Conservation (phyloP, 2,888 invertebrate species). For the Physocephala rufipes region DNA sequence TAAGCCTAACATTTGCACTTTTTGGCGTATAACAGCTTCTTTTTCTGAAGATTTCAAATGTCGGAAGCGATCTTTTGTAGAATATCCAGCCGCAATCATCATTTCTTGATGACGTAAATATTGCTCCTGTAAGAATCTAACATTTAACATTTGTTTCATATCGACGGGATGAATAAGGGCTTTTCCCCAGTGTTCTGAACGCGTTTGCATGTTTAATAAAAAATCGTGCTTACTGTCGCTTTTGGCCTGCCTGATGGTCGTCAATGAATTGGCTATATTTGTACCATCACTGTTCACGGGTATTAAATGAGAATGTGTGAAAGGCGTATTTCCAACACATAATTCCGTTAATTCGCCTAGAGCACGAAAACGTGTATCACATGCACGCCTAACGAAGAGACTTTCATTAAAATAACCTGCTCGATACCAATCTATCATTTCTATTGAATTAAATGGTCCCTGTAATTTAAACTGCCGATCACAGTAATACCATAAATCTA, state of each 20-base stretch:
- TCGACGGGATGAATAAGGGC: constrained; percentile 51
- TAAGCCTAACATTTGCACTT: constrained; percentile 56
- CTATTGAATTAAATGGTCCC: constrained; percentile 87
- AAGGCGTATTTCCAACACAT: constrained; percentile 76
- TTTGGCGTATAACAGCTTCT: constrained; percentile 58
- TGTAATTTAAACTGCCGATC: constrained; percentile 88
- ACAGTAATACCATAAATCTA: constrained; percentile 84
- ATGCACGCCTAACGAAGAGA: constrained; percentile 83
- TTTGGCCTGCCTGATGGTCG: constrained; percentile 21
- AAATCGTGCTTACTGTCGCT: constrained; percentile 21
- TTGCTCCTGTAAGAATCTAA: constrained; percentile 61
- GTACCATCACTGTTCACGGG: constrained; percentile 56
- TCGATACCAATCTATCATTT: constrained; percentile 97
- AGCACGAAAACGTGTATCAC: constrained; percentile 81
- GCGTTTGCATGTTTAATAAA: constrained; percentile 41
- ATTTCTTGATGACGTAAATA: constrained; percentile 61
- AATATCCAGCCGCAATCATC: constrained; percentile 55
- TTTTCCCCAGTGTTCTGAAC: constrained; percentile 49
- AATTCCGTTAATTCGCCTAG: constrained; percentile 82
- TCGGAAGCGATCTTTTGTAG: constrained; percentile 59
- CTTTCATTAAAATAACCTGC: constrained; percentile 86
- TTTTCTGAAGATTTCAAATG: constrained; percentile 55
- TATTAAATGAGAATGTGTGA: constrained; percentile 65
- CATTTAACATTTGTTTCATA: constrained; percentile 56
- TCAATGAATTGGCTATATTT: constrained; percentile 39